These are phyloP conservation scores for Shinisaurus crocodilurus DNA, from an alignment of 2,113 vertebrate genomes.

Conservation along the genomic window DNA sequence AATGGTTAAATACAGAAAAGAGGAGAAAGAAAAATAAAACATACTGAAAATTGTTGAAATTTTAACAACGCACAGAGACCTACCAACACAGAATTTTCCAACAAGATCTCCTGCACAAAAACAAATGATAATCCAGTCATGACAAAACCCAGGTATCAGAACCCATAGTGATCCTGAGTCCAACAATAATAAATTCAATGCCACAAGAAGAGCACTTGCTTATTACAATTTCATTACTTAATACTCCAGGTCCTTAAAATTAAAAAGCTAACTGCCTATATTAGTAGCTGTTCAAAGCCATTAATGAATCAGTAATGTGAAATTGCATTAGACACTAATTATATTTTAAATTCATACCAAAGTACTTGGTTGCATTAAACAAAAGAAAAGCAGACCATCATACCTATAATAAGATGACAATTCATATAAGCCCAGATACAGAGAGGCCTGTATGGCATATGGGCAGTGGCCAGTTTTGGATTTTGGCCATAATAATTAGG, in stretches of 20 bases:
- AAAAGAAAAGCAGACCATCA: neutral
- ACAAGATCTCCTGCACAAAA: conserved; percentile 94
- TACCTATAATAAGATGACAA: neutral
- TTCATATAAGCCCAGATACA: neutral
- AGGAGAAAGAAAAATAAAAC: conserved; percentile 66
- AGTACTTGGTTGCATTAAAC: neutral
- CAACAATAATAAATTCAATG: conserved; percentile 41
- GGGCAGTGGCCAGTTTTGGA: neutral
- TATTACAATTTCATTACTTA: neutral
- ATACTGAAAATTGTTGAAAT: conserved; percentile 77
- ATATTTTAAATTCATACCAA: neutral
- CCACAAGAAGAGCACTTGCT: neutral
- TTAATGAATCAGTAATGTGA: conserved; percentile 9
- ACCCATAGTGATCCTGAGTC: conserved; percentile 67
- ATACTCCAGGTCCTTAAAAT: conserved; percentile 19
- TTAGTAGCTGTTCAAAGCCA: conserved; percentile 1
- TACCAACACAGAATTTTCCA: conserved; percentile 98
- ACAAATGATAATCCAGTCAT: conserved; percentile 85
- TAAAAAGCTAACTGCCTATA: neutral
- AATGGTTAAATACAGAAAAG: conserved; percentile 71
- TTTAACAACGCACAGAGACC: conserved; percentile 78
- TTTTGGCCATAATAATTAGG: neutral
- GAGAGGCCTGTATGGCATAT: neutral
- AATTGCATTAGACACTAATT: neutral
- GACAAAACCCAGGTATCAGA: conserved; percentile 75